Evolutionary conservation across 2,113 vertebrate species (phyloP).

Genomic region (Hepsetus odoe): DNA sequence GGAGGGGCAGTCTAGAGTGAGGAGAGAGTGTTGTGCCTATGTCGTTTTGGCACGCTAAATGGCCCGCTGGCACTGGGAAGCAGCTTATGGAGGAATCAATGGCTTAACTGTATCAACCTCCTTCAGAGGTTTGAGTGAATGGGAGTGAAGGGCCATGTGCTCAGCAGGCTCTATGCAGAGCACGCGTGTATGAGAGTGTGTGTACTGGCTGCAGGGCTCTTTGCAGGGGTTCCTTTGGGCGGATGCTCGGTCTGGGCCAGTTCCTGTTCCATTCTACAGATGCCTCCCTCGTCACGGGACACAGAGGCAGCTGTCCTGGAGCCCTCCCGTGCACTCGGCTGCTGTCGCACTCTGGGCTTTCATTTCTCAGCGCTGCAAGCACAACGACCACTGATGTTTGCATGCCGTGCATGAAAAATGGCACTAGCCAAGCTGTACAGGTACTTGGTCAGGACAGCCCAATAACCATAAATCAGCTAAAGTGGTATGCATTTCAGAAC

Average conservation of each 20-base stretch:
- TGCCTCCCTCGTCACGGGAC: conserved; percentile 34
- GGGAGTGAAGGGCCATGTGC: conserved; percentile 19
- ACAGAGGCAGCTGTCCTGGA: conserved; percentile 47
- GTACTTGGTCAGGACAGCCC: conserved; percentile 43
- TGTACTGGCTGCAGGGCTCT: conserved; percentile 22
- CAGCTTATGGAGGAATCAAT: conserved; percentile 22
- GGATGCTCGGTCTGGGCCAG: conserved; percentile 41
- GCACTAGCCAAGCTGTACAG: conserved; percentile 36
- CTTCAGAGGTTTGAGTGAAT: conserved; percentile 24
- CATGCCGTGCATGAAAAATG: conserved; percentile 42
- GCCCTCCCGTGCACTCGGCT: conserved; percentile 47
- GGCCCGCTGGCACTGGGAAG: background rate
- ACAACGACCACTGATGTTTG: conserved; percentile 36
- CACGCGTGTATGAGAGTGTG: conserved; percentile 4
- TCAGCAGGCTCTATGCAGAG: conserved; percentile 16
- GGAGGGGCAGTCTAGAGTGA: background rate
- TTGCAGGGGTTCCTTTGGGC: conserved; percentile 27
- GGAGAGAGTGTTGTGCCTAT: background rate
- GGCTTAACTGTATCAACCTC: conserved; percentile 40
- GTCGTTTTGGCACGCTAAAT: background rate
- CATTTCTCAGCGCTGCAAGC: conserved; percentile 18
- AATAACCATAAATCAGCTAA: conserved; percentile 53
- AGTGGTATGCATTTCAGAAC: conserved; percentile 53
- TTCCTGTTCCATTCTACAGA: conserved; percentile 24
- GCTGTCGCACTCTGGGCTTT: conserved; percentile 27